phyloP scores from a whole-genome alignment of 2,888 invertebrate genomes.

The Diarsia mendica region DNA sequence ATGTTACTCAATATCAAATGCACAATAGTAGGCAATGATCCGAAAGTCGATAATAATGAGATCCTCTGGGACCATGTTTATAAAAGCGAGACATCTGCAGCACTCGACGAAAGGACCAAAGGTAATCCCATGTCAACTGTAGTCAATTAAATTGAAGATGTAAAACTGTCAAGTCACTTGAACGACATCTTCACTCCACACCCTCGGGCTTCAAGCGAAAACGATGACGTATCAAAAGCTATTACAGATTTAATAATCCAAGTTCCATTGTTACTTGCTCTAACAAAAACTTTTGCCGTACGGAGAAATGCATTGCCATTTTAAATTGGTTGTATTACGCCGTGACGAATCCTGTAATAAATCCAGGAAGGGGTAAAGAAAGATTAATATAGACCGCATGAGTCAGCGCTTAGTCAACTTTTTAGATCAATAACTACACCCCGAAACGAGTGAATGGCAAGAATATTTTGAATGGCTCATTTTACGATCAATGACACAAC shows the following conservation, averaged over 20 bases:
- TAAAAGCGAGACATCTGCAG: constrained; percentile 63
- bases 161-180: constrained; percentile 74
- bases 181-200: constrained; percentile 62
- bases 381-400: constrained; percentile 82
- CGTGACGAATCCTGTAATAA: constrained; percentile 80
- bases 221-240: constrained; percentile 75
- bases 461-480: constrained; percentile 36
- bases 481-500: constrained; percentile 26
- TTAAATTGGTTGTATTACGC: constrained; percentile 76
- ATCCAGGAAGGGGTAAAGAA: constrained; percentile 73
- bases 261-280: constrained; percentile 72
- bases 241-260: constrained; percentile 74
- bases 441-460: constrained; percentile 60
- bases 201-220: constrained; percentile 64
- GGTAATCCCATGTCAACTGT: constrained; percentile 61
- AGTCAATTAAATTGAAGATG: constrained; percentile 69
- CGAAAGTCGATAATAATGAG: constrained; percentile 61
- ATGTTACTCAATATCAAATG: constrained; percentile 46
- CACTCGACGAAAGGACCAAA: constrained; percentile 60
- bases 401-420: constrained; percentile 76
- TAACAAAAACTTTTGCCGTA: constrained; percentile 75
- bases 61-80: constrained; percentile 48
- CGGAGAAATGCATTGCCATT: constrained; percentile 71
- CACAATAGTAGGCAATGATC: constrained; percentile 55
- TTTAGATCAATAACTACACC: constrained; percentile 74